Conservation (phyloP, 2,797 vertebrate genomes). For the Gobionotothen gibberifrons region DNA sequence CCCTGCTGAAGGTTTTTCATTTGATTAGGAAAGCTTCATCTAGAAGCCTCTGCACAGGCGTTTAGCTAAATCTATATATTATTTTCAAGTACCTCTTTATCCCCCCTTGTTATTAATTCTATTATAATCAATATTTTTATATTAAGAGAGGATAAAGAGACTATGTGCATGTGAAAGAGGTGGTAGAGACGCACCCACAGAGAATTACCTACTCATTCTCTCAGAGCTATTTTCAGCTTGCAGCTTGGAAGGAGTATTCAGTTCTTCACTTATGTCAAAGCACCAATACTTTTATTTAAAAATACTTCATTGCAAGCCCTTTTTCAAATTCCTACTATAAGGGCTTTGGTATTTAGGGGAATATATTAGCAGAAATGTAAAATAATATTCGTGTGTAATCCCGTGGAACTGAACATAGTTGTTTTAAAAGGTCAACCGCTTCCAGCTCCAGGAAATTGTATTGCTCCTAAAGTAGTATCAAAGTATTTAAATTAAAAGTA, state of each 20-base stretch:
- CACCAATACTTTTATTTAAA: not conserved
- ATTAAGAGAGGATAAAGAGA: constrained; percentile 1
- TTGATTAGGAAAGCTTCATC: constrained; percentile 5
- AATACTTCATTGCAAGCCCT: not conserved
- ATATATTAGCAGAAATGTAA: too few species aligned
- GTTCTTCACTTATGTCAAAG: not conserved
- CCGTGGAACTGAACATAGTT: too few species aligned
- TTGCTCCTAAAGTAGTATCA: too few species aligned
- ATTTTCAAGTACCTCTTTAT: not conserved
- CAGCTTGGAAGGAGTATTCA: not conserved
- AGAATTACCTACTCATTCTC: not conserved
- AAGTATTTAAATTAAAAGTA: too few species aligned
- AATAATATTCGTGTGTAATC: too few species aligned
- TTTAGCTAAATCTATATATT: not conserved
- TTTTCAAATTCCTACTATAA: not conserved
- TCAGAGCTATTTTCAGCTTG: not conserved
- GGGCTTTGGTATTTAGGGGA: too few species aligned
- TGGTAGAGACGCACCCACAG: not conserved
- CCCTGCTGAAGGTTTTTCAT: constrained; percentile 1
- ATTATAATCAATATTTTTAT: constrained; percentile 5
- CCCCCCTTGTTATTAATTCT: not conserved
- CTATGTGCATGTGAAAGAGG: not conserved
- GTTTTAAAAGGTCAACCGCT: too few species aligned
- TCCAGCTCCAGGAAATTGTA: too few species aligned
- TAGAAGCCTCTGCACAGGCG: not conserved